A percentile compares a stretch with the other conserved stretches of the same genome.
Conservation (phyloP, 2,888 invertebrate species). For the Sclerodermus sp. region DNA sequence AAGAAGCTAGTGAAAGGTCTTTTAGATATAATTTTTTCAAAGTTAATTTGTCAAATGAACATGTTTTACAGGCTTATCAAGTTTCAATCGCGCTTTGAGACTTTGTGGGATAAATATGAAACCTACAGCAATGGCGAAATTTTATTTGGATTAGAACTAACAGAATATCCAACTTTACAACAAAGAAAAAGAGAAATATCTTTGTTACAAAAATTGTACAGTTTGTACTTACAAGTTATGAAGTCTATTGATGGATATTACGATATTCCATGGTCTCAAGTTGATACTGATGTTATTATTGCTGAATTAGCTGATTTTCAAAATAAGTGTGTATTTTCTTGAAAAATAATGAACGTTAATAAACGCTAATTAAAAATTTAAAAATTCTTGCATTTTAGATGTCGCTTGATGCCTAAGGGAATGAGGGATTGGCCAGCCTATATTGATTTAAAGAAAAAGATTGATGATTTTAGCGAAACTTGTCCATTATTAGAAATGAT, state of each 20-base stretch:
- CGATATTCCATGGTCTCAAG: conserved; percentile 80
- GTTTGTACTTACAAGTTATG: conserved; percentile 79
- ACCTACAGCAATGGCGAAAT: conserved; percentile 84
- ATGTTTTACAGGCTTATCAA: conserved; percentile 63
- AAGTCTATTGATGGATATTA: conserved; percentile 84
- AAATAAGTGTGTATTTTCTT: conserved; percentile 54
- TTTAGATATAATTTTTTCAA: too few relatives aligned
- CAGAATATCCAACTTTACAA: conserved; percentile 79
- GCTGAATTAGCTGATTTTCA: conserved; percentile 82
- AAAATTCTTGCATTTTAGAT: too few relatives aligned
- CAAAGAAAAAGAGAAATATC: conserved; percentile 82
- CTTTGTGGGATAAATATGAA: conserved; percentile 77
- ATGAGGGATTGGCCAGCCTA: conserved; percentile 89
- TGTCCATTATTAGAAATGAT: conserved; percentile 84
- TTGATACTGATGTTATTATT: conserved; percentile 81
- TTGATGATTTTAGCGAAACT: conserved; percentile 87
- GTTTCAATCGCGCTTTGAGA: conserved; percentile 81
- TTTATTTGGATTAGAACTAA: conserved; percentile 80
- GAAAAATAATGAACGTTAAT: not conserved
- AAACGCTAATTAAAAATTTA: not conserved
- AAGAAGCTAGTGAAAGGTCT: conserved; percentile 83
- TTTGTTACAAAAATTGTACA: conserved; percentile 79
- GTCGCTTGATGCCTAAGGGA: conserved; percentile 79
- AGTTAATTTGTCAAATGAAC: too few relatives aligned
- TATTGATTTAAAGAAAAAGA: conserved; percentile 81